These are phyloP conservation scores for Pachyuromys duprasi DNA, from an alignment of 2,797 vertebrate genomes.

Conservation along the genomic window DNA sequence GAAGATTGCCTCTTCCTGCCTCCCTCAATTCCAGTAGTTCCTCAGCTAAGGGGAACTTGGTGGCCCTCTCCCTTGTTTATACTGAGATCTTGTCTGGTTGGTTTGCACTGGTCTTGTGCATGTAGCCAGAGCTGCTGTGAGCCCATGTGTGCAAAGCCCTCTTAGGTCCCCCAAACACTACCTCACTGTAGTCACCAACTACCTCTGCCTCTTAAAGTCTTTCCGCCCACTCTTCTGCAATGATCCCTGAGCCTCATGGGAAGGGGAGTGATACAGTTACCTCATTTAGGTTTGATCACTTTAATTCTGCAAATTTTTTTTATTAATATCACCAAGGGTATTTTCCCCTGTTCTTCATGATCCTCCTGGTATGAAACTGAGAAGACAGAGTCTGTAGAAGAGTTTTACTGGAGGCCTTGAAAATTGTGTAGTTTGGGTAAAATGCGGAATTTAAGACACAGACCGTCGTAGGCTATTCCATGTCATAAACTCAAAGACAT, in stretches of 20 bases:
- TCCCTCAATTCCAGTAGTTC: not conserved
- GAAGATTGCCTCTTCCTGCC: not conserved
- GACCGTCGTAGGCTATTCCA: not conserved
- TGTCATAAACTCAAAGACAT: not conserved
- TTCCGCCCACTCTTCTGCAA: not conserved
- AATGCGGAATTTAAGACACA: not conserved
- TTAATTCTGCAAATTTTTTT: slow-evolving; percentile 4
- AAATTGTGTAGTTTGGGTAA: not conserved
- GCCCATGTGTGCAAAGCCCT: no score
- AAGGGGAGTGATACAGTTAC: not conserved
- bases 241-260: not conserved
- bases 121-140: not conserved
- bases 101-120: not conserved
- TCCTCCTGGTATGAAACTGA: not conserved
- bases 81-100: not conserved
- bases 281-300: not conserved
- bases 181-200: not conserved
- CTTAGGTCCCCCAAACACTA: not conserved
- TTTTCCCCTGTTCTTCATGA: not conserved
- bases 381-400: not conserved
- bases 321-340: not conserved
- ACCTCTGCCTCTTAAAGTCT: not conserved
- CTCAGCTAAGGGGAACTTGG: not conserved
- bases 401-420: not conserved
- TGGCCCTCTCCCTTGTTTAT: not conserved